Evolutionary conservation across 2,113 vertebrate genomes (phyloP), one percentile per base, ranked within the genome.

Genomic region (Sylvilagus bachmani): DNA sequence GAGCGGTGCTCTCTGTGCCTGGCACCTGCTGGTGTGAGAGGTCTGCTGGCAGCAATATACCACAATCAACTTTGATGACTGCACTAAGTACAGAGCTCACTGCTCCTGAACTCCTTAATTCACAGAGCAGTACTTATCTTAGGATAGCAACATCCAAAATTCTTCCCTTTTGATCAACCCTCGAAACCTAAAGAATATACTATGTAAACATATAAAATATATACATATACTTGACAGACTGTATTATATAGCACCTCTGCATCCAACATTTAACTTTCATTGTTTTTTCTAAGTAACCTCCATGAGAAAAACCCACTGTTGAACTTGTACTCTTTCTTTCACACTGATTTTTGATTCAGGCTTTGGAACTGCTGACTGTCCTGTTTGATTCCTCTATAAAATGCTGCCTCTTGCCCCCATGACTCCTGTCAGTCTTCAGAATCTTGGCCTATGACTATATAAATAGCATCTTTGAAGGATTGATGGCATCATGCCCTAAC

Each of bases 1-100:
- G 98, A 98, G 98, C 86, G 70, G 96, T 94, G 95, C 95, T 96
- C 93, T 96, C 97, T 21, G 98, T 98, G 98, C 98, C 98, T 98
- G 98, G 99, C 98, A 99, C 98, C 98, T 98, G 98, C 97, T 98
- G 98, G 98, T 98, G 97, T 96, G 96, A 98, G 96, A 98, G 96
- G 90, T 94, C 95, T 89, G 97, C 98, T 97, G 98, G 98, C 98
- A 98, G 97, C 98, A 85, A 51, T 95, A 97, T 97, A 97, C 97
- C 6, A 4, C 96, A 92, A 64, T 98, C 97, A 98, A 92, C 97
- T 97, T 97, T 98, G 97, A 96, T 97, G 98, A 97, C 96, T 97
- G 96, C 95, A 92, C 95, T 97, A 90, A 93, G 96, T 85, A 92
- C 98, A 98, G 98, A 98, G 53, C 95, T 95, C 84, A 53, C 74